Base-by-base conservation (phyloP, 2,113 vertebrate species). In the Gnathonemus echidnorhynchus region DNA sequence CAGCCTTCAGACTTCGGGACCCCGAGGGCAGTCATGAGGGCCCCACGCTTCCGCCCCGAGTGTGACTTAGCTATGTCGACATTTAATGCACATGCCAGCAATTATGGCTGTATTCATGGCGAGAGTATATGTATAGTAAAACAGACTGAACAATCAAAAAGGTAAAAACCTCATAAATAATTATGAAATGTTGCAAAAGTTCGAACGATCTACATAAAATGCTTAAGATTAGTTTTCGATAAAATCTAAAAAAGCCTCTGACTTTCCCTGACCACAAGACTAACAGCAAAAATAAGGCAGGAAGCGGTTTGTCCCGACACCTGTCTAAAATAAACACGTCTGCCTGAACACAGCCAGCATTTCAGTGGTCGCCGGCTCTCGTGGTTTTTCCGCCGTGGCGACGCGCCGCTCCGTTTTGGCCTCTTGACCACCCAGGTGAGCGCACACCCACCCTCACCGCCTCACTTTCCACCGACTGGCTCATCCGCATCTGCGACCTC, bases 301-400 rank as follows among this genome's bases (percentile, higher is more conserved):
- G 84, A 74, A 70, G 48, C 84, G 42, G 84, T 70, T 74, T 87
- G 45, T 90, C 84, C 45, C 5, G 62, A 24, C 46, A 74, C 84
- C 58, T 24, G 46, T 87, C 84, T 87, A 56, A 87, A 90, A 87
- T 70, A 90, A 90, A 87, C 19, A 74, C 49, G 8, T 45, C 80
- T 42, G 24, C 10, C 46, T 27, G 62, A 66, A 85, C 35, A 42
- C 53, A 50, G 86, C 84, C 0, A 5, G 31, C 50, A 24, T 87
- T 62, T 86, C 24, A 70, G 21, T 45, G 58, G 27, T 50, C 42
- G 8, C 17, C 39, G 1, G 19, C 13, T 48, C 21, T 86, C 9
- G 2, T 15, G 3, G n/a, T 15, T 27, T 35, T 53, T 35, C 5
- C 45, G 0, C 13, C 6, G 2, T 35, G 48, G 39, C 31, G 8